Percentiles rank a stretch among this genome's conserved stretches.
These are phyloP conservation scores for Zalophus californianus DNA, from an alignment of 2,797 vertebrate genomes.

Conservation along the genomic window DNA sequence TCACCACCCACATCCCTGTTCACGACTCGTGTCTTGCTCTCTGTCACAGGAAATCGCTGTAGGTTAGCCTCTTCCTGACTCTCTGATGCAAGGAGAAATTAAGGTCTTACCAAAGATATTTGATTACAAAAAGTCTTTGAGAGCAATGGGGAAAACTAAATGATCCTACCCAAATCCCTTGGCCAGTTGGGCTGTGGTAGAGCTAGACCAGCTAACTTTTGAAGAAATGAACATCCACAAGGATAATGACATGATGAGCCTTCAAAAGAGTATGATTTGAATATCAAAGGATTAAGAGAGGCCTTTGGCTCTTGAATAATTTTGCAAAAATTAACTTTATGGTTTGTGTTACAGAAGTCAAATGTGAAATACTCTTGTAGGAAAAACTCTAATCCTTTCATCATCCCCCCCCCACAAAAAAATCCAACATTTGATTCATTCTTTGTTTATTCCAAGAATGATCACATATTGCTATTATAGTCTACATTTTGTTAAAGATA, in stretches of 20 bases:
- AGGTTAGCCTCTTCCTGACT: background rate
- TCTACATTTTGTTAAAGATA: conserved; percentile 38
- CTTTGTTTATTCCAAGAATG: conserved; percentile 37
- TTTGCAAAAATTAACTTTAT: conserved; percentile 45
- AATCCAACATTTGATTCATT: background rate
- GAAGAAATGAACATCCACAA: background rate
- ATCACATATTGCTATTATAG: background rate
- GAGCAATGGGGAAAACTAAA: background rate
- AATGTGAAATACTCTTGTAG: conserved; percentile 25
- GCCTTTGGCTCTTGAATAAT: conserved; percentile 1
- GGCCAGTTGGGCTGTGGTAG: background rate
- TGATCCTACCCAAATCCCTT: background rate
- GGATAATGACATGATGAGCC: background rate
- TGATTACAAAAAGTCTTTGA: background rate
- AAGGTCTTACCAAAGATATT: background rate
- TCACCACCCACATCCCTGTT: background rate
- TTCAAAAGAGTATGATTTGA: background rate
- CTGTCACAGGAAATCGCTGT: background rate
- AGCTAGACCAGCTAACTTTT: background rate
- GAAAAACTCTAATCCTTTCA: background rate
- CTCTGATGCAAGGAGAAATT: background rate
- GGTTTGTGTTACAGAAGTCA: conserved; percentile 33
- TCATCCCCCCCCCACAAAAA: background rate
- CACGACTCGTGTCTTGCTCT: background rate
- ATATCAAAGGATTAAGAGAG: background rate